A percentile compares a stretch with the other conserved stretches of the same genome.
Evolutionary conservation across 2,113 vertebrate genomes (phyloP).

Genomic region (Brachirus orientalis): DNA sequence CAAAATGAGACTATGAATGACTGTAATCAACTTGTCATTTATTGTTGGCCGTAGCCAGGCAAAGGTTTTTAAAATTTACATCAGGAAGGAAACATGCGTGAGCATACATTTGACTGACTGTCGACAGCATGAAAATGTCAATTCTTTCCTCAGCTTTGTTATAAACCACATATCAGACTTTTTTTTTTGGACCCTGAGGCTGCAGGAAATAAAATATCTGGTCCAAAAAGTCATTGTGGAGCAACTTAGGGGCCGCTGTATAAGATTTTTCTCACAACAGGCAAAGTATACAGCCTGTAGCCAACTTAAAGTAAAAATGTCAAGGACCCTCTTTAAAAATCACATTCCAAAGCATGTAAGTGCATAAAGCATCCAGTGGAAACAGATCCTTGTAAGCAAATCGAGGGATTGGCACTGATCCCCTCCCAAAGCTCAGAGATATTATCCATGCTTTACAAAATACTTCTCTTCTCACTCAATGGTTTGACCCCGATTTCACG

Average conservation of each 20-base stretch:
- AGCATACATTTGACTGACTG: conserved; percentile 21
- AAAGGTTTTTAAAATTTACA: conserved; percentile 49
- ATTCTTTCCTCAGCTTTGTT: conserved; percentile 10
- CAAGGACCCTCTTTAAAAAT: conserved; percentile 60
- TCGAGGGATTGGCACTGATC: conserved; percentile 46
- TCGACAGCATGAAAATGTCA: conserved; percentile 32
- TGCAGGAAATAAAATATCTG: conserved; percentile 38
- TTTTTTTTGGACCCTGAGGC: conserved; percentile 30
- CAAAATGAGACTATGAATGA: conserved; percentile 38
- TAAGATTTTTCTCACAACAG: conserved; percentile 35
- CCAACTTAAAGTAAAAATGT: conserved; percentile 56
- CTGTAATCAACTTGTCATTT: conserved; percentile 62
- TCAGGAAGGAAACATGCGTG: conserved; percentile 15
- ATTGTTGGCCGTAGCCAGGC: conserved; percentile 38
- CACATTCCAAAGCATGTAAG: conserved; percentile 30
- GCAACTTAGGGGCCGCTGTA: conserved; percentile 17
- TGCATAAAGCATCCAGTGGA: conserved; percentile 42
- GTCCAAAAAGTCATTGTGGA: conserved; percentile 45
- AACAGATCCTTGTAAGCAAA: conserved; percentile 61
- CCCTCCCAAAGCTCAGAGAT: conserved; percentile 46
- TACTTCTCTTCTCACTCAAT: conserved; percentile 43
- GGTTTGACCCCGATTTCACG: conserved; percentile 30
- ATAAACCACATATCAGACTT: conserved; percentile 15
- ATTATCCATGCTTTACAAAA: conserved; percentile 33
- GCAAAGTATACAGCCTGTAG: conserved; percentile 20